These are phyloP conservation scores for Lasius platythorax DNA, from an alignment of 2,888 invertebrate species.

Conservation along the genomic window DNA sequence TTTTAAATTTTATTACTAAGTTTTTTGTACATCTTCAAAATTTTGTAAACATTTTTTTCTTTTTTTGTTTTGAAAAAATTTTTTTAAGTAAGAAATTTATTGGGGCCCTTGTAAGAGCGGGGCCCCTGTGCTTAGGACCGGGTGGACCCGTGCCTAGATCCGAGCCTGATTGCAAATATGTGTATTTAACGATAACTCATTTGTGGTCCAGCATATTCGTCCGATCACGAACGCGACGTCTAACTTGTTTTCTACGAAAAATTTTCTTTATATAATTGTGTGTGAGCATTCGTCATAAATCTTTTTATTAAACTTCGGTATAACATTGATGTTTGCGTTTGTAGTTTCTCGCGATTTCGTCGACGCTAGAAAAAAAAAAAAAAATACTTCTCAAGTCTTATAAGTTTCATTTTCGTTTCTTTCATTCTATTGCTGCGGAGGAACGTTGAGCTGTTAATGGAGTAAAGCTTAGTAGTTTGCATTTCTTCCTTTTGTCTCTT, in stretches of 20 bases:
- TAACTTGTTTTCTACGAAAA: constrained; percentile 31
- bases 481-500: constrained; percentile 53
- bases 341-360: constrained; percentile 1
- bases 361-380: constrained; percentile 39
- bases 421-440: constrained; percentile 32
- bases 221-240: constrained; percentile 56
- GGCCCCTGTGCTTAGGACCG: too few species aligned
- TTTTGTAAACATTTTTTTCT: too few species aligned
- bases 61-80: too few species aligned
- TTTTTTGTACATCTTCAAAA: too few species aligned
- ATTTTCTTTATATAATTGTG: constrained; percentile 46
- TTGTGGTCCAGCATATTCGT: constrained; percentile 23
- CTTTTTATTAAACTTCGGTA: constrained; percentile 36
- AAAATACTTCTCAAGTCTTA: constrained; percentile 17
- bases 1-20: too few species aligned
- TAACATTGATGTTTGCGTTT: constrained; percentile 27
- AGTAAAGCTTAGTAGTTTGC: background rate
- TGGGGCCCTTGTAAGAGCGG: too few species aligned
- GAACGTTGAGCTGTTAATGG: constrained; percentile 39
- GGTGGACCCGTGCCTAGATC: too few species aligned
- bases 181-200: constrained; percentile 23
- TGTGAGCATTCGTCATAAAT: constrained; percentile 62
- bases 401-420: constrained; percentile 36
- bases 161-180: constrained; percentile 5
- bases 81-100: too few species aligned